Conservation (phyloP, 2,888 invertebrate genomes). For the Pollenia amentaria region DNA sequence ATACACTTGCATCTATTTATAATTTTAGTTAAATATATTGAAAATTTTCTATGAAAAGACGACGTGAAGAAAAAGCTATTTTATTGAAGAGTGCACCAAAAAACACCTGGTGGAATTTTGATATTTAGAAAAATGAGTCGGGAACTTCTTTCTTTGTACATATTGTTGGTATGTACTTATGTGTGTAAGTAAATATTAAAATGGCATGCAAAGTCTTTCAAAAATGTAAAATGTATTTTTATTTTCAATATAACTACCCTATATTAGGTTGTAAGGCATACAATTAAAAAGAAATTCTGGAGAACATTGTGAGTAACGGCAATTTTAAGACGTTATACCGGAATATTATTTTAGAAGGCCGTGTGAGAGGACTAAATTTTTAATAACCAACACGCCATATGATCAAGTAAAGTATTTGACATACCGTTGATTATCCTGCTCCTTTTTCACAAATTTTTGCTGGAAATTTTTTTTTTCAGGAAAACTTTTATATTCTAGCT, state of each 20-base stretch:
- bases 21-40: constrained; percentile 55
- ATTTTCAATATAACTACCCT: constrained; percentile 32
- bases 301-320: neutral
- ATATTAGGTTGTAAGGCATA: constrained; percentile 4
- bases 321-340: too few relatives aligned
- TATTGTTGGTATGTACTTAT: neutral
- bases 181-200: constrained; percentile 16
- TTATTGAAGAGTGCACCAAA: constrained; percentile 23
- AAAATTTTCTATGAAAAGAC: constrained; percentile 57
- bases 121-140: constrained; percentile 29
- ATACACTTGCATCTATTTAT: neutral
- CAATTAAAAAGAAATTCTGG: neutral
- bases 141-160: constrained; percentile 18
- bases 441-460: too few relatives aligned
- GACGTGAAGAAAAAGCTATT: constrained; percentile 34
- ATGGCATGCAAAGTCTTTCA: constrained; percentile 42
- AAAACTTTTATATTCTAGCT: too few relatives aligned
- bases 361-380: too few relatives aligned
- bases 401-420: too few relatives aligned
- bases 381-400: too few relatives aligned
- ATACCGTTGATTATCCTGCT: too few relatives aligned
- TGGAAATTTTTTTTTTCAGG: too few relatives aligned
- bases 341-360: too few relatives aligned
- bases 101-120: constrained; percentile 60
- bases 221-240: constrained; percentile 32